Conservation (phyloP, 1,140 invertebrate genomes). For the Calephelis virginiensis region DNA sequence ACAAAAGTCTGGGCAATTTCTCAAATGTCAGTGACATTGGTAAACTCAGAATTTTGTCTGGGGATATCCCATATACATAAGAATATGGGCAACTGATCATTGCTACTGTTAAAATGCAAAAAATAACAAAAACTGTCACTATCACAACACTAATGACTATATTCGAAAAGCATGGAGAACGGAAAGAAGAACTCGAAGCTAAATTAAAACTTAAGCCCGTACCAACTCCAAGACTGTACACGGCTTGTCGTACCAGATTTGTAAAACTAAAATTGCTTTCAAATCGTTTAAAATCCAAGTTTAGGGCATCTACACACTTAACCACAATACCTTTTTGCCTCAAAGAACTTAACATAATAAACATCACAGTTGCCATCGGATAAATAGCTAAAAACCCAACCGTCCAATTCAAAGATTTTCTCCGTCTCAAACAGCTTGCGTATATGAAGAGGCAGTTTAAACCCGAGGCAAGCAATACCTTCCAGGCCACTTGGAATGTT, state of each 20-base stretch:
- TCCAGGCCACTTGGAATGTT: slow-evolving; percentile 43
- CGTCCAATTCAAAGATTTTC: slow-evolving; percentile 42
- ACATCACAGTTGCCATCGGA: slow-evolving; percentile 39
- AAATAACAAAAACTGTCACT: slow-evolving; percentile 30
- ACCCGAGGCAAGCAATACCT: slow-evolving; percentile 49
- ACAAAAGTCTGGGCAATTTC: slow-evolving; percentile 51
- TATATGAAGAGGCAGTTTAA: slow-evolving; percentile 42
- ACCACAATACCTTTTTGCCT: slow-evolving; percentile 54
- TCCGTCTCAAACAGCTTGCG: slow-evolving; percentile 49
- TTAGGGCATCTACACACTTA: slow-evolving; percentile 48
- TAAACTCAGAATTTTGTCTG: slow-evolving; percentile 33
- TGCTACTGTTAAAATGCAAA: slow-evolving; percentile 38
- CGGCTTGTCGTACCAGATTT: slow-evolving; percentile 37
- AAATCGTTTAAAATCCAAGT: slow-evolving; percentile 45
- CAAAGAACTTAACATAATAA: slow-evolving; percentile 58
- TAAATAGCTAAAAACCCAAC: slow-evolving; percentile 34
- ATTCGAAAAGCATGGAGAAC: slow-evolving; percentile 56
- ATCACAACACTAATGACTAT: slow-evolving; percentile 44
- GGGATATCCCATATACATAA: slow-evolving; percentile 35
- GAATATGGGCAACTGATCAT: slow-evolving; percentile 61
- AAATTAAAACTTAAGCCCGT: slow-evolving; percentile 50
- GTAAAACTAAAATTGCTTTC: slow-evolving; percentile 35
- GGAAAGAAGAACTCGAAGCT: slow-evolving; percentile 43
- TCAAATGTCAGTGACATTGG: slow-evolving; percentile 48
- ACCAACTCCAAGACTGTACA: slow-evolving; percentile 46